Conservation (phyloP, 2,797 vertebrate genomes). For the Pogonophryne albipinna region DNA sequence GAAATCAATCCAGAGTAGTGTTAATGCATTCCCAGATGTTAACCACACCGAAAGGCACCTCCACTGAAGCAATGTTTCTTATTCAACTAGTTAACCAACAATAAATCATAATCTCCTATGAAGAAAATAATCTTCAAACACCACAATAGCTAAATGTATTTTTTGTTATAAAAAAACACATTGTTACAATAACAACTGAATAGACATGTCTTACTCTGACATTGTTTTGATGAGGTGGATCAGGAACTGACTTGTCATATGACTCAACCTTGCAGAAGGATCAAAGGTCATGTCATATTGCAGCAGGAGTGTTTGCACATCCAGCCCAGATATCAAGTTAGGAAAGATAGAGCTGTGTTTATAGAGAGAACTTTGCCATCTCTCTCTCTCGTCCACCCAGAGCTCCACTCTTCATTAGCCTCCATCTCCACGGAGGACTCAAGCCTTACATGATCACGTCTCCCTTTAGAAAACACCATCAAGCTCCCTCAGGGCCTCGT, state of each 20-base stretch:
- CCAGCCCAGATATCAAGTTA: neutral
- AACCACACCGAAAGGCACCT: neutral
- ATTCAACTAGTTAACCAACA: neutral
- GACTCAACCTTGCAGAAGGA: constrained; percentile 28
- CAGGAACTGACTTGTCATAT: neutral
- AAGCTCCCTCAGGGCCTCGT: neutral
- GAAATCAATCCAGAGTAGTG: neutral
- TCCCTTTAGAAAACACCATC: constrained; percentile 11
- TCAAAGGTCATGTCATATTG: constrained; percentile 52
- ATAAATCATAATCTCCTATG: neutral
- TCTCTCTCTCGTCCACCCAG: neutral
- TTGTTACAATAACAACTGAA: neutral
- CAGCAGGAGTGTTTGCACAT: constrained; percentile 11
- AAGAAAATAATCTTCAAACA: neutral
- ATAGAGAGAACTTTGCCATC: neutral
- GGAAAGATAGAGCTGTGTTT: constrained; percentile 19
- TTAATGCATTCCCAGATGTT: neutral
- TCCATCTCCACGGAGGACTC: constrained; percentile 16
- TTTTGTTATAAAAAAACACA: neutral
- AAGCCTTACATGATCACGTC: constrained; percentile 23
- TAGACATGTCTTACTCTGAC: neutral
- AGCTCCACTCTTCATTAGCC: constrained; percentile 24
- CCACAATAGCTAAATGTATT: neutral
- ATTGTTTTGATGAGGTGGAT: neutral
- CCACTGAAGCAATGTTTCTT: neutral